Conservation (phyloP, 2,113 vertebrate species). For the Jacana jacana region DNA sequence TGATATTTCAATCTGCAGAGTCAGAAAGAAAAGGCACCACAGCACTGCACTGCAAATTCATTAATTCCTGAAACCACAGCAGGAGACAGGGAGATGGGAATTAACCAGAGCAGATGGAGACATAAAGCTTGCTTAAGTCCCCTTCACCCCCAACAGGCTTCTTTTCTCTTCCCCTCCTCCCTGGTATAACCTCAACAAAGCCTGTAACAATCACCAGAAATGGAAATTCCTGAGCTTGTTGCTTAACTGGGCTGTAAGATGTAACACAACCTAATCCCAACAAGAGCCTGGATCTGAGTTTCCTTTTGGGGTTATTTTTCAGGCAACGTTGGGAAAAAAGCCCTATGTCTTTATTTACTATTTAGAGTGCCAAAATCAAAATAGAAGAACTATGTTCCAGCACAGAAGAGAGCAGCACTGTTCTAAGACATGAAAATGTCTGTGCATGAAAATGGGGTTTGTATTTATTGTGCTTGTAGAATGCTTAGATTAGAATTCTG, state of each 20-base stretch:
- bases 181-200: background rate
- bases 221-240: background rate
- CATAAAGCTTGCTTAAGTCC: constrained; percentile 25
- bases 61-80: constrained; percentile 23
- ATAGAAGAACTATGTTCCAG: background rate
- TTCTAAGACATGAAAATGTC: background rate
- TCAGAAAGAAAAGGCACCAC: background rate
- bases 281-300: background rate
- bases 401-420: background rate
- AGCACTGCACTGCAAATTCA: background rate
- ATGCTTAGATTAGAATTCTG: background rate
- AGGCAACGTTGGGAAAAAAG: background rate
- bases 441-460: background rate
- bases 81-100: background rate
- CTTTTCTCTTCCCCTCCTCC: background rate
- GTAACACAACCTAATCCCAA: background rate
- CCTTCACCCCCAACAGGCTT: background rate
- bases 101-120: constrained; percentile 47
- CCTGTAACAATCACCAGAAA: background rate
- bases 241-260: background rate
- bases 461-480: background rate
- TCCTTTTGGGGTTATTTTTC: background rate
- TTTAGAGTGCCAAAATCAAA: background rate
- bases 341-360: background rate
- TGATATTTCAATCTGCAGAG: background rate